Base-by-base conservation (phyloP, 2,113 vertebrate species). In the Beaufortia kweichowensis region DNA sequence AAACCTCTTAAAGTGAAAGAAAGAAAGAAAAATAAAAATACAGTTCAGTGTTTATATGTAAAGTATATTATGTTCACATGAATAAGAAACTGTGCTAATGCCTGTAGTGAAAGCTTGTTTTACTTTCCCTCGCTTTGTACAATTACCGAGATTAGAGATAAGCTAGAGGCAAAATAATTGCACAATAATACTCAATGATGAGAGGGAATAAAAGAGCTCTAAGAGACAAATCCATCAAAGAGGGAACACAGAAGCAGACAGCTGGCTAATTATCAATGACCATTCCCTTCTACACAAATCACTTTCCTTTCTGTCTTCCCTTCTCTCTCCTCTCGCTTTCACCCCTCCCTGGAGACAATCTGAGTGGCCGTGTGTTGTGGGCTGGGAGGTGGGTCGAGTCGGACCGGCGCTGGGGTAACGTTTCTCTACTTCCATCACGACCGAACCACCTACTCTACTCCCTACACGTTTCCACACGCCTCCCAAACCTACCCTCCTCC, bases 341-440 rank as follows among this genome's bases (percentile, higher is more conserved):
- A 53, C 68, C 72, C 84, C 80, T 62, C 81, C 81, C 64, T 39
- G 46, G 78, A 82, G 87, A 81, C 77, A 85, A 85, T 84, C 73
- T 86, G 83, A 88, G 84, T 86, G 78, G 81, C 66, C n/a, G 6
- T 43, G 71, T 72, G 60, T 80, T 48, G 67, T 72, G 71, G 55
- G 64, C 31, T 26, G 24, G 80, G 55, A 81, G 81, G 28, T 74
- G 79, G 77, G 76, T 83, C 82, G 75, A 78, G 29, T 82, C 73
- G 63, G 39, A 14, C 76, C 19, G 33, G 64, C 35, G 70, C 33
- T 26, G 81, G 70, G 81, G 75, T 79, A 76, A 63, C 78, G 77
- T 85, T 86, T 62, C 63, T 85, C 81, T 84, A 81, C 71, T 66
- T 79, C 79, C 66, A 75, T 75, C 68, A 63, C 81, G 67, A 72